Conservation (phyloP, 2,888 invertebrate species). For the Thera britannica region DNA sequence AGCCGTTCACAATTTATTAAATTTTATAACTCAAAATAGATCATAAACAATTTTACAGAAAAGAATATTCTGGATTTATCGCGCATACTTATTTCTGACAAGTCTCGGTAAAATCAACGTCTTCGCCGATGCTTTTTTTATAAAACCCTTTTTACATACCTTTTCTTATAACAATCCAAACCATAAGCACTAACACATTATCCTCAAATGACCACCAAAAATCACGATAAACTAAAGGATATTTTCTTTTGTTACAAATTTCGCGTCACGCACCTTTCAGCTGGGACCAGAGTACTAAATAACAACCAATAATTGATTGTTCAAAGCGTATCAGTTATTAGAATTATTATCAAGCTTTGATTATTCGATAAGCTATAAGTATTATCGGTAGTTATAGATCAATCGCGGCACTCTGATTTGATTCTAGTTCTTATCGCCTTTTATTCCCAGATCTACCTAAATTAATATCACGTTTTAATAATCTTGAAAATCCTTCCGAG, state of each 20-base stretch:
- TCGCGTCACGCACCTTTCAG: slow-evolving; percentile 31
- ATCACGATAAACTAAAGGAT: not conserved
- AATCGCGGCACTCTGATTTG: slow-evolving; percentile 55
- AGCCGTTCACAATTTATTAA: too few relatives aligned
- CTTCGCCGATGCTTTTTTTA: too few relatives aligned
- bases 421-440: slow-evolving; percentile 40
- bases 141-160: slow-evolving; percentile 8
- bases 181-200: slow-evolving; percentile 28
- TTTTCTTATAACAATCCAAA: slow-evolving; percentile 38
- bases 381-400: slow-evolving; percentile 53
- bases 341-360: slow-evolving; percentile 50
- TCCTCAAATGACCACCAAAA: not conserved
- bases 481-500: slow-evolving; percentile 23
- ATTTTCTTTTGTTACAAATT: not conserved
- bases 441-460: not conserved
- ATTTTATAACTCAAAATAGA: too few relatives aligned
- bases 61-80: too few relatives aligned
- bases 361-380: slow-evolving; percentile 42
- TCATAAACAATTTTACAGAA: too few relatives aligned
- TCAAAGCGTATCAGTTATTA: slow-evolving; percentile 48
- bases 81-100: too few relatives aligned
- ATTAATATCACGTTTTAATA: slow-evolving; percentile 9
- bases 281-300: slow-evolving; percentile 44
- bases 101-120: too few relatives aligned
- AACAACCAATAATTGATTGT: slow-evolving; percentile 42